Evolutionary conservation across 2,113 vertebrate species (phyloP), one percentile per base, ranked within the genome.

Genomic region (Ceyx margarethae): DNA sequence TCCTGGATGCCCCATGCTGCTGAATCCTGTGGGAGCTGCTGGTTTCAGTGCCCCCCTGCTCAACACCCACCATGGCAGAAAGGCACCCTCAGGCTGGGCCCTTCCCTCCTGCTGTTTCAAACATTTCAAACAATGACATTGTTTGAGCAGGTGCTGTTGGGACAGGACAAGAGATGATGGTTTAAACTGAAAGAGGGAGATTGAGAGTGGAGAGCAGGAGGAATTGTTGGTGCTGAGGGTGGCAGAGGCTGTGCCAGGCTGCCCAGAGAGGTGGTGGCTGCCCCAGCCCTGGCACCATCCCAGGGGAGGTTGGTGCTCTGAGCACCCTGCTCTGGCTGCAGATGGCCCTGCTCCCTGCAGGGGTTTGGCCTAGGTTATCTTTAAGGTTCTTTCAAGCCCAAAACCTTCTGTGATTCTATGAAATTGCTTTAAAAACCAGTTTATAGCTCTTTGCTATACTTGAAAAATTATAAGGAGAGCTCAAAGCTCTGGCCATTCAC

Each of bases 11-110:
- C 65, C 61, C 71, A 16, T 25, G 37, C 71, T 67, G 56, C 19
- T 0, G 0, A 81, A 67, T 51, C 15, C 31, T 1, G n/a, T 0
- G 0, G 67, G 67, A 72, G n/a, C 3, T 40, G 26, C 29, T 42
- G 53, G 26, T 54, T 80, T 43, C 67, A 84, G 43, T 14, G 57
- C 43, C 37, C 37, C 37, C 25, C 54, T 37, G n/a, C 45, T 69
- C 14, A 51, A 75, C 5, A 10, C 51, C 48, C 8, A 9, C 2
- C 0, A 0, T 0, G 4, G 46, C 50, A 7, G 1, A 89, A 91
- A 43, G 1, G 9, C 37, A 53, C 26, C 33, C 6, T 2, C 15
- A 17, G 9, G 43, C 18, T 29, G 33, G 51, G 19, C 25, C 76
- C 26, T 21, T 51, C 25, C 20, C 20, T 79, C 23, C 18, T 51